Conservation (phyloP, 2,888 invertebrate species). For the Syritta pipiens region DNA sequence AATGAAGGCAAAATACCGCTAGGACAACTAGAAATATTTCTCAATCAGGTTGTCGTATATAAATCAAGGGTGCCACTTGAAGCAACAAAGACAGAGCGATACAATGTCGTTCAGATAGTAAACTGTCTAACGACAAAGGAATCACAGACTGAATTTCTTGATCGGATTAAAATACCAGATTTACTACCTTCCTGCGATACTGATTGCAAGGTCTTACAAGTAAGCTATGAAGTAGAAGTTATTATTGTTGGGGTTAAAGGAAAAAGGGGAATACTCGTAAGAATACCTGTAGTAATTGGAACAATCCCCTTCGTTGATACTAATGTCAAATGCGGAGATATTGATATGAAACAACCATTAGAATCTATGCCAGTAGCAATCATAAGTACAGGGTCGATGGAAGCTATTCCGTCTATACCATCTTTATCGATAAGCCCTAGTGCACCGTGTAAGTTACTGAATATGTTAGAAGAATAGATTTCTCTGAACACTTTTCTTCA, state of each 20-base stretch:
- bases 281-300: conserved; percentile 73
- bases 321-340: background rate
- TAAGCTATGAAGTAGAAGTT: conserved; percentile 75
- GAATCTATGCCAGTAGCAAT: background rate
- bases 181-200: conserved; percentile 70
- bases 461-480: background rate
- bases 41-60: conserved; percentile 72
- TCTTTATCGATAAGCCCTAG: conserved; percentile 59
- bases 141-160: conserved; percentile 41
- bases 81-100: conserved; percentile 19
- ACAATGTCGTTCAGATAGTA: conserved; percentile 31
- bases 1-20: conserved; percentile 72
- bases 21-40: conserved; percentile 71
- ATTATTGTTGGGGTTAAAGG: conserved; percentile 65
- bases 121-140: conserved; percentile 25
- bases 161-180: conserved; percentile 42
- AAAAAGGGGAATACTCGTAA: conserved; percentile 69
- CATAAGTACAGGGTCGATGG: conserved; percentile 27
- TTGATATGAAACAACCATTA: background rate
- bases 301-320: conserved; percentile 43
- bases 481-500: too few relatives aligned
- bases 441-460: conserved; percentile 71
- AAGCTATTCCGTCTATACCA: conserved; percentile 33
- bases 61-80: conserved; percentile 36
- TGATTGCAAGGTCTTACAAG: conserved; percentile 73